Evolutionary conservation across 2,113 vertebrate genomes (phyloP), one percentile per base, ranked within the genome.

Genomic region (Bufo bufo): DNA sequence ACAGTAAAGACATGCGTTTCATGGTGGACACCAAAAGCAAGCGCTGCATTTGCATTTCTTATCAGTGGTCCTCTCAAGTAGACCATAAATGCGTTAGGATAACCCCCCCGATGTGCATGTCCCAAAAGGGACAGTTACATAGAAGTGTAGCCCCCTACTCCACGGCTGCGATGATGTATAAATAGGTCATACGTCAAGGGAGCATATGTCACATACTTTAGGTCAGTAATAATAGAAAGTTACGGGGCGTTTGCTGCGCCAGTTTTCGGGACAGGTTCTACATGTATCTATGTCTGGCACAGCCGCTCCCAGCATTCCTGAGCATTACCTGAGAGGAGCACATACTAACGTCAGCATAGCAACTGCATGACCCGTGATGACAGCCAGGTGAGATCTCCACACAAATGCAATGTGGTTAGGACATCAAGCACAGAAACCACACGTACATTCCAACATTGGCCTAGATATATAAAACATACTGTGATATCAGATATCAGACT

Each of bases 391-490:
- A 86, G 0, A 86, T 61, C 63, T 74, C 49, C 59, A 87, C 63
- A 87, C 63, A 87, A 69, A 81, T 71, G 85, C 58, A 80, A 80
- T 71, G 45, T 45, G 61, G 63, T 87, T 80, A 87, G 85, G 63
- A 69, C 6, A 80, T 50, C 77, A 87, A 71, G 77, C 77, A 81
- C 52, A 43, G 47, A 45, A 78, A 80, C 77, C 50, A 78, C 63
- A 80, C 47, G 23, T 43, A 54, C 77, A 80, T 45, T 80, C 58
- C 45, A 52, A 66, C 59, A 63, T 43, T 69, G n/a, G 33, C 69
- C 69, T 12, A 52, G 33, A 33, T 47, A 85, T 8, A 84, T 17
- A 77, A n/a, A 23, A 54, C 49, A 77, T 14, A 77, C 33, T 45
- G 50, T 50, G 63, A 7, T 56, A n/a, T 74, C n/a, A n/a, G 52